Base-by-base conservation (phyloP, 2,888 invertebrate genomes). In the Himalopsyche anomala region DNA sequence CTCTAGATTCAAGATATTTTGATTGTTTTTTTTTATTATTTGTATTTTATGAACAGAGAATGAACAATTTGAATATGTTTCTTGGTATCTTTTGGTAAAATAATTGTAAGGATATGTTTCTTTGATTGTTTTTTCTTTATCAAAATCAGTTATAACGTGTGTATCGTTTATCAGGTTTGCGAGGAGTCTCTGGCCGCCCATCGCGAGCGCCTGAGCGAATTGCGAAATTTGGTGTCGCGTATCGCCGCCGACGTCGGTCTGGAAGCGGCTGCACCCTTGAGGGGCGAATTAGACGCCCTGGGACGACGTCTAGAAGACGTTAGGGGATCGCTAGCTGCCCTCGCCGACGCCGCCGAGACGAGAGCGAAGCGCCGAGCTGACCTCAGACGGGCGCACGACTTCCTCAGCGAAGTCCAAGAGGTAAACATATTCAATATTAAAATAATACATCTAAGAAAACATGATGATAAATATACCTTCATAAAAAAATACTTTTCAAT, bases 241-340 rank as follows among this genome's bases (percentile, higher is more conserved):
- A 97, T 97, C 85, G 96, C 97, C 0, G 94, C 95, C 40, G 96
- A 96, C 90, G 96, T 97, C 12, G 97, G 97, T 17, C 91, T 95
- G 89, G 95, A 95, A 90, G 94, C 94, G 15, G 95, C 95, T 45
- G 94, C 95, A 5, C 94, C 96, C 0, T 92, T 97, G 87, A 96
- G 96, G 88, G 95, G 95, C 42, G 97, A 97, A 91, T 95, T 97
- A 15, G 96, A 96, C 89, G 95, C 96, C 0, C 91, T 97, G 83
- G 96, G 96, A 74, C 94, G 95, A 86, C 94, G 96, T 51, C 93
- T 97, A 88, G 95, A 96, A 90, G 95, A 96, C 90, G 96, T 97
- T 51, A 94, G 95, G 38, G 95, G 96, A 87, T 95, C 96, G 0
- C 94, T 97, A 9, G 95, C 96, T 81, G 94, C 94, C 4, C 91